Evolutionary conservation across 2,888 invertebrate species (phyloP), one percentile per base, ranked within the genome.

Genomic region (Nebria brevicollis): DNA sequence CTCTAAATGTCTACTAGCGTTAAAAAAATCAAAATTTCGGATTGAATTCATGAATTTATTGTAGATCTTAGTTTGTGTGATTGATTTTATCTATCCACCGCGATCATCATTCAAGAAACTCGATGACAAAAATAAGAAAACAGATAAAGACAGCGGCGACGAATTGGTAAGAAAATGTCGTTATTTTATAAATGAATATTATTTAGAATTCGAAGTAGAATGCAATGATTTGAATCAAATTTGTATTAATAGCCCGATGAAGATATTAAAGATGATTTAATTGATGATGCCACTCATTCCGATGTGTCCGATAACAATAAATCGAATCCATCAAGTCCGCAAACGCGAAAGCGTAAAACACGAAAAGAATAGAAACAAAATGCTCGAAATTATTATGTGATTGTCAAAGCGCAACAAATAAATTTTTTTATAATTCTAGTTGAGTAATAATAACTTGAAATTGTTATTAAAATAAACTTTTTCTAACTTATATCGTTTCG

Each of bases 11-110:
- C 2, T 13, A 20, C 13, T 66, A 66, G 5, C 34, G 34, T 34
- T 34, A n/a, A 72, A 20, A 15, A 66, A 64, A 54, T 25, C 20
- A 13, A 72, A 3, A 76, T 54, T 43, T 78, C 34, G 34, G 20
- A 68, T 26, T 83, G 66, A 66, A 20, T 80, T 66, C 74, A 66
- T 81, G 66, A 81, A 77, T 83, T 82, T 84, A 85, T 89, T 90
- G 0, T 89, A 96, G 96, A 87, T 95, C 78, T 90, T 95, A 82
- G 97, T 98, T 1, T 97, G 96, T 86, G 89, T 96, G 74, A 96
- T 97, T 84, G 98, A 98, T 89, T 91, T 95, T 81, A 91, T 97
- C 77, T 96, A 95, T 89, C 97, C 97, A 34, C 95, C 95, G 43
- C 94, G 94, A 87, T 91, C 92, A 77, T 42, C 89, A 83, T 86